These are phyloP conservation scores for Montipora capricornis DNA, from an alignment of 64 coral and sea anemone genomes.

Conservation along the genomic window DNA sequence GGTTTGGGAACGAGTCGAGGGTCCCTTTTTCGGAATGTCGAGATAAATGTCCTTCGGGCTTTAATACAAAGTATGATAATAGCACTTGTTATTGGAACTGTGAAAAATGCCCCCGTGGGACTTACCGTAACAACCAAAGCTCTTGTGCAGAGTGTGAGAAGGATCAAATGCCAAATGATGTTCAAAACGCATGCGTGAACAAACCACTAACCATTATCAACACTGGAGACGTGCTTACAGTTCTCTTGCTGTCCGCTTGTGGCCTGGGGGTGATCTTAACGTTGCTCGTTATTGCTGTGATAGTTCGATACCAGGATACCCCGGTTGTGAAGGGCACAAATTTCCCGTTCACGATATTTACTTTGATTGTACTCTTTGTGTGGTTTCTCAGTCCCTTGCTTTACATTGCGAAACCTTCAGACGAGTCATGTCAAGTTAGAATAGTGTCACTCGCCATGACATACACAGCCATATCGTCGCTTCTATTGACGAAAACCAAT, in stretches of 20 bases:
- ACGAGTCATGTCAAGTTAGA: slow-evolving; percentile 54
- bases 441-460: slow-evolving; percentile 55
- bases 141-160: slow-evolving; percentile 62
- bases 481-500: slow-evolving; percentile 91
- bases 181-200: slow-evolving; percentile 53
- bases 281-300: slow-evolving; percentile 56
- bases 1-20: slow-evolving; percentile 21
- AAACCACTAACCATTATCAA: slow-evolving; percentile 43
- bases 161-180: slow-evolving; percentile 52
- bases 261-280: slow-evolving; percentile 66
- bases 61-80: slow-evolving; percentile 3
- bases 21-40: slow-evolving; percentile 33
- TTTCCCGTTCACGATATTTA: slow-evolving; percentile 65
- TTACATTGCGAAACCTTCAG: slow-evolving; percentile 66
- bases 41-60: slow-evolving; percentile 36
- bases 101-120: slow-evolving; percentile 54
- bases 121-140: slow-evolving; percentile 36
- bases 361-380: slow-evolving; percentile 52
- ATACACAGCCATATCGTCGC: slow-evolving; percentile 84
- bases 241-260: slow-evolving; percentile 39
- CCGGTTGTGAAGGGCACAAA: slow-evolving; percentile 91
- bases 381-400: slow-evolving; percentile 77
- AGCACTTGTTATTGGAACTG: slow-evolving; percentile 64
- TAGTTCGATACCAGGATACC: slow-evolving; percentile 77
- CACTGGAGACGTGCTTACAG: not conserved